These are phyloP conservation scores for Aphelenchoides besseyi DNA, from an alignment of 1,140 invertebrate species.

Conservation along the genomic window DNA sequence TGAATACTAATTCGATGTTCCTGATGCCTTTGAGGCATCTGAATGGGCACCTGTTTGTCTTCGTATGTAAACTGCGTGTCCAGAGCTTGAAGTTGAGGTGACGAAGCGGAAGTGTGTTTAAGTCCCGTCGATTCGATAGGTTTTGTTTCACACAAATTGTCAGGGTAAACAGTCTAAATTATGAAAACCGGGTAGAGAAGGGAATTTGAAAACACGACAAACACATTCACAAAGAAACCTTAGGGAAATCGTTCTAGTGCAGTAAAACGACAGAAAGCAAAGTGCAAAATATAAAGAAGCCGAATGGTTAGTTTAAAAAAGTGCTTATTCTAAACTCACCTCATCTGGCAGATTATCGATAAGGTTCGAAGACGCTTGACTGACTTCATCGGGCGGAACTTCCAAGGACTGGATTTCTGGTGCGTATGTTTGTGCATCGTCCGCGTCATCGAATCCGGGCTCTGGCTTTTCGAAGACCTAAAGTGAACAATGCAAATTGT, in stretches of 20 bases:
- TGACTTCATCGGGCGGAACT: slow-evolving; percentile 58
- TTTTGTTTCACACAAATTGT: too few species aligned
- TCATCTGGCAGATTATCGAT: slow-evolving; percentile 5
- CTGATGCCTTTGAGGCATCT: neutral
- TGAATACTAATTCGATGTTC: neutral
- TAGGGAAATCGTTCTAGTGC: too few species aligned
- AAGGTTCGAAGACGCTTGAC: slow-evolving; percentile 46
- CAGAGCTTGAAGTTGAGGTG: neutral
- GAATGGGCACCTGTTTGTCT: neutral
- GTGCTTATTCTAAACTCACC: neutral
- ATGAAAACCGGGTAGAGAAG: neutral
- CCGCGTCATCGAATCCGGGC: slow-evolving; percentile 46
- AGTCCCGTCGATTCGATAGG: too few species aligned
- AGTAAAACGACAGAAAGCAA: neutral
- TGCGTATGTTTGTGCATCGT: slow-evolving; percentile 57
- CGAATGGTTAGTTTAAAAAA: neutral
- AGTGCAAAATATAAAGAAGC: neutral
- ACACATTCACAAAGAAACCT: too few species aligned
- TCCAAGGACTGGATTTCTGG: slow-evolving; percentile 58
- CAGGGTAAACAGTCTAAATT: neutral
- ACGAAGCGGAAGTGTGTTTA: neutral
- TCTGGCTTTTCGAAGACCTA: slow-evolving; percentile 52
- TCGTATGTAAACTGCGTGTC: neutral
- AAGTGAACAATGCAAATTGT: neutral
- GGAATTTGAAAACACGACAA: neutral